These are phyloP conservation scores for Polypterus bichir DNA, from an alignment of 2,113 vertebrate species.

Conservation along the genomic window DNA sequence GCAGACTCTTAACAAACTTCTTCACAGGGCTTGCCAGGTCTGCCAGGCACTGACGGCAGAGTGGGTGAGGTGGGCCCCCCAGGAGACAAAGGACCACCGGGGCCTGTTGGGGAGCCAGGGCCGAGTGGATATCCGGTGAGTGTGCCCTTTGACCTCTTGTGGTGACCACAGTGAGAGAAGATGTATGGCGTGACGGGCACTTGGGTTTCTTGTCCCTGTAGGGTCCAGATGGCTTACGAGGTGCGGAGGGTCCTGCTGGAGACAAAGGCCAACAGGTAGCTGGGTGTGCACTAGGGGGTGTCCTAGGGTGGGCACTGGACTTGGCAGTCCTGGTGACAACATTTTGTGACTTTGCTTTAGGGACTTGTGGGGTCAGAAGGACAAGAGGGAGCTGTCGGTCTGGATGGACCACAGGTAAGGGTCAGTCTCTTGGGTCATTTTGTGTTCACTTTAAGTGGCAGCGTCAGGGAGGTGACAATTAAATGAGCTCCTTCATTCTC, in stretches of 20 bases:
- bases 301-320: too few relatives aligned
- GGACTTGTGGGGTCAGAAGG: constrained; percentile 21
- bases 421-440: too few relatives aligned
- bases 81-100: constrained; percentile 47
- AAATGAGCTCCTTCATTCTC: neutral
- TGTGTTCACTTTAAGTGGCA: too few relatives aligned
- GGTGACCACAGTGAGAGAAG: too few relatives aligned
- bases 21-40: constrained; percentile 56
- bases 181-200: too few relatives aligned
- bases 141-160: constrained; percentile 11
- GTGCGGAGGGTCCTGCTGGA: too few relatives aligned
- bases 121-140: constrained; percentile 60
- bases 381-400: constrained; percentile 16
- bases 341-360: constrained; percentile 14
- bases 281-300: too few relatives aligned
- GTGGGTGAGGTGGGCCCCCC: constrained; percentile 51
- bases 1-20: neutral
- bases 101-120: constrained; percentile 45
- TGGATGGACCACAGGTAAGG: constrained; percentile 38
- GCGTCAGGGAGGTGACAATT: too few relatives aligned
- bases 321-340: accelerated
- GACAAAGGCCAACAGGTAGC: too few relatives aligned
- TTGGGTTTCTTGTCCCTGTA: neutral
- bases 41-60: constrained; percentile 38
- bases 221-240: too few relatives aligned